Evolutionary conservation across 2,888 invertebrate species (phyloP), one percentile per base, ranked within the genome.

Genomic region (Tipula confusa): DNA sequence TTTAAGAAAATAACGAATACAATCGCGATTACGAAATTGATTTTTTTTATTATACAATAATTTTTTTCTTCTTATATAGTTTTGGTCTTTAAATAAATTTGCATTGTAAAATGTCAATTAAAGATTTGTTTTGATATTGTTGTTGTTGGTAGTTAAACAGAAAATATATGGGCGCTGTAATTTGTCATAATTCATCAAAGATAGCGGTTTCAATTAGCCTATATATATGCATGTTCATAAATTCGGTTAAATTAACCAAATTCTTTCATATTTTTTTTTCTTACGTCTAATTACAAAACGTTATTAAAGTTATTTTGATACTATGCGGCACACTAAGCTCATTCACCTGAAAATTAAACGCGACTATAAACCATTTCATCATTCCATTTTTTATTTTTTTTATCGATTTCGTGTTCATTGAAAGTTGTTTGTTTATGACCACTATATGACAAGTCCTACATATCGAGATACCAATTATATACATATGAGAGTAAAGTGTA

Each of bases 51-150:
- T 64, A 64, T 64, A 64, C 64, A 64, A 64, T 64, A 64, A 64
- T 64, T 64, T 64, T 18, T 6, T 15, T 18, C 24, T 64, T 18
- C 11, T 0, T 33, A 7, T 64, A 3, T 24, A 64, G 64, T 64
- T 64, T 64, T 64, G 64, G 64, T 64, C 64, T 64, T 64, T 64
- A 64, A 64, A 64, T 64, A 43, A 43, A 64, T 64, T 64, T 64
- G 64, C 64, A 64, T 64, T 64, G 64, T 64, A 64, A 64, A 64
- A 64, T 64, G 64, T 64, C 64, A 64, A 64, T 64, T 64, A 64
- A 64, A 64, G 24, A 64, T 24, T 64, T 64, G 64, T 64, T 64
- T 7, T 64, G 11, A 64, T 64, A 24, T 24, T 64, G 64, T 24
- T 64, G 64, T 64, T 18, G 64, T 24, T 64, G 24, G 24, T 64